Conservation (phyloP, 2,797 vertebrate species). For the Enteromius anoplus region DNA sequence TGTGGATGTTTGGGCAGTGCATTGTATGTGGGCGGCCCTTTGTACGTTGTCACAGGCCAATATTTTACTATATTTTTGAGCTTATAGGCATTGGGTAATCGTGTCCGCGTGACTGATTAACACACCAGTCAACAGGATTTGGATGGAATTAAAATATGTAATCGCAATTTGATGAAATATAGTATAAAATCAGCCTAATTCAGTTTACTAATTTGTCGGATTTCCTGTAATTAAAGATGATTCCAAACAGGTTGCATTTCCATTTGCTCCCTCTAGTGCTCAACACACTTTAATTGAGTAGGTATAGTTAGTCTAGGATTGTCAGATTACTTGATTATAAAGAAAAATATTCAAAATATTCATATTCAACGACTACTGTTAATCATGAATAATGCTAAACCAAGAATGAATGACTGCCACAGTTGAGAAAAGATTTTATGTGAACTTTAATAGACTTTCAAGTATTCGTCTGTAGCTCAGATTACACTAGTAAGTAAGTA, state of each 20-base stretch:
- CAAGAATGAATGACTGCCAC: too few relatives aligned
- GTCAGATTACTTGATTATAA: background rate
- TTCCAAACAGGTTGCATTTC: background rate
- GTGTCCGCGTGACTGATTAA: background rate
- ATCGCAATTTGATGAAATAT: background rate
- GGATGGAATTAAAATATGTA: background rate
- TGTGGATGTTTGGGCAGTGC: background rate
- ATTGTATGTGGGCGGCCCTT: background rate
- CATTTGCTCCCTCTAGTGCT: background rate
- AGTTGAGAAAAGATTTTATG: too few relatives aligned
- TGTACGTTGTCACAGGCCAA: background rate
- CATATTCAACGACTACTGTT: background rate
- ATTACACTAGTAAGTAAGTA: too few relatives aligned
- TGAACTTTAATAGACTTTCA: too few relatives aligned
- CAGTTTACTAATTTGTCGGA: background rate
- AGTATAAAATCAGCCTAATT: background rate
- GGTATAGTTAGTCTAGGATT: background rate
- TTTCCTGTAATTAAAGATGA: background rate
- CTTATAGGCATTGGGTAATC: background rate
- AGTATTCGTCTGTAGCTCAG: too few relatives aligned
- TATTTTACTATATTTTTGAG: too few relatives aligned
- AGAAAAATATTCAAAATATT: background rate
- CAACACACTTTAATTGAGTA: background rate
- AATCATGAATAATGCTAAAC: too few relatives aligned
- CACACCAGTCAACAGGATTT: background rate